These are phyloP conservation scores for Gila robusta DNA, from an alignment of 2,797 vertebrate species.

Conservation along the genomic window DNA sequence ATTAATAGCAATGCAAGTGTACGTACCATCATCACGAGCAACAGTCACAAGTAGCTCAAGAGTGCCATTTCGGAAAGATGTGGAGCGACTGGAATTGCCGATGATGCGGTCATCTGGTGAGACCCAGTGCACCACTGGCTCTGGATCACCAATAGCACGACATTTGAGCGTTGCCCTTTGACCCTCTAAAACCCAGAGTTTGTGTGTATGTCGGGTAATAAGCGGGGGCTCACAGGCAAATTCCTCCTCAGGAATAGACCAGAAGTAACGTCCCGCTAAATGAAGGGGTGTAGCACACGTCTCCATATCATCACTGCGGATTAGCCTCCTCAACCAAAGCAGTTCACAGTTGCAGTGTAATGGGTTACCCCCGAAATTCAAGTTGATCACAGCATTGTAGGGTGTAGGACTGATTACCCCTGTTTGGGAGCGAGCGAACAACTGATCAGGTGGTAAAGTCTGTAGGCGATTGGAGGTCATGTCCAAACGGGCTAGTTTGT, in stretches of 20 bases:
- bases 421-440: constrained; percentile 87
- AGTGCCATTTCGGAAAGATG: constrained; percentile 90
- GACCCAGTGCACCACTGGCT: constrained; percentile 82
- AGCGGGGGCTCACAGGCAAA: constrained; percentile 83
- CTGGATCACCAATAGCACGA: constrained; percentile 80
- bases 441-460: constrained; percentile 88
- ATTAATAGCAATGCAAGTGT: constrained; percentile 92
- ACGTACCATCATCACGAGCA: constrained; percentile 86
- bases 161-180: constrained; percentile 80
- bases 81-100: constrained; percentile 86
- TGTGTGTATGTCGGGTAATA: constrained; percentile 82
- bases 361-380: constrained; percentile 92
- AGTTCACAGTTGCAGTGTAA: constrained; percentile 94
- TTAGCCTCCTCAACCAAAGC: constrained; percentile 88
- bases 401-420: constrained; percentile 88
- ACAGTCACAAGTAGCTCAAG: constrained; percentile 89
- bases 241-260: constrained; percentile 82
- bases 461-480: constrained; percentile 93
- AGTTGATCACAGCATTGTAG: constrained; percentile 82
- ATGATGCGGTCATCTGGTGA: constrained; percentile 81
- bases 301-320: constrained; percentile 89
- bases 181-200: constrained; percentile 82
- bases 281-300: constrained; percentile 88
- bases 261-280: constrained; percentile 86
- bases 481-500: constrained; percentile 90